A percentile compares a stretch with the other conserved stretches of the same genome.
Conservation (phyloP, 2,797 vertebrate genomes). For the Epinephelus coioides region DNA sequence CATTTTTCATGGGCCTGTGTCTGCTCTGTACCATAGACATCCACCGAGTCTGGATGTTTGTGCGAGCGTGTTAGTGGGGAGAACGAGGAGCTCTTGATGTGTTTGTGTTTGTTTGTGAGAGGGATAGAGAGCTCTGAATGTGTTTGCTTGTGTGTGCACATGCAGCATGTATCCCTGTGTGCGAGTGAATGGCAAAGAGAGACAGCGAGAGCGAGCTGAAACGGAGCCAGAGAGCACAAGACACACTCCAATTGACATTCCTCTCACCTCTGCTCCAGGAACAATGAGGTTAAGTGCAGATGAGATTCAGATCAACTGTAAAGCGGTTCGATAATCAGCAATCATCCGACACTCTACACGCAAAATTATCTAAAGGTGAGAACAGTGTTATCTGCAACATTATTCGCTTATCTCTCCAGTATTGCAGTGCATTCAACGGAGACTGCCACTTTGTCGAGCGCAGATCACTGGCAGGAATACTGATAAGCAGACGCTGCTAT, state of each 20-base stretch:
- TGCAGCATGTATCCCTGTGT: slow-evolving; percentile 27
- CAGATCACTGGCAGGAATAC: slow-evolving; percentile 72
- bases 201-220: slow-evolving; percentile 52
- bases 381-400: slow-evolving; percentile 63
- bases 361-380: slow-evolving; percentile 82
- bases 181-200: slow-evolving; percentile 27
- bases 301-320: slow-evolving; percentile 85
- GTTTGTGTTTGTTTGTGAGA: slow-evolving; percentile 69
- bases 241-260: slow-evolving; percentile 83
- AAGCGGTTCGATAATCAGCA: slow-evolving; percentile 81
- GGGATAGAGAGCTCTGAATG: slow-evolving; percentile 56
- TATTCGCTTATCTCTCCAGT: slow-evolving; percentile 63
- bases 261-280: slow-evolving; percentile 80
- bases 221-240: slow-evolving; percentile 60
- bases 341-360: slow-evolving; percentile 78
- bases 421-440: slow-evolving; percentile 51
- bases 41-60: slow-evolving; percentile 62
- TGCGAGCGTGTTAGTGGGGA: slow-evolving; percentile 50
- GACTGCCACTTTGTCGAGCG: slow-evolving; percentile 58
- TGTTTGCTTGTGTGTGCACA: slow-evolving; percentile 50
- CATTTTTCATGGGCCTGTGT: slow-evolving; percentile 83
- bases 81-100: slow-evolving; percentile 63
- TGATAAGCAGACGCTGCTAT: slow-evolving; percentile 74
- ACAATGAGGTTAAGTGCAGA: slow-evolving; percentile 84
- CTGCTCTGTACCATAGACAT: slow-evolving; percentile 70